Conservation (phyloP, 2,113 vertebrate species). For the Orycteropus afer region DNA sequence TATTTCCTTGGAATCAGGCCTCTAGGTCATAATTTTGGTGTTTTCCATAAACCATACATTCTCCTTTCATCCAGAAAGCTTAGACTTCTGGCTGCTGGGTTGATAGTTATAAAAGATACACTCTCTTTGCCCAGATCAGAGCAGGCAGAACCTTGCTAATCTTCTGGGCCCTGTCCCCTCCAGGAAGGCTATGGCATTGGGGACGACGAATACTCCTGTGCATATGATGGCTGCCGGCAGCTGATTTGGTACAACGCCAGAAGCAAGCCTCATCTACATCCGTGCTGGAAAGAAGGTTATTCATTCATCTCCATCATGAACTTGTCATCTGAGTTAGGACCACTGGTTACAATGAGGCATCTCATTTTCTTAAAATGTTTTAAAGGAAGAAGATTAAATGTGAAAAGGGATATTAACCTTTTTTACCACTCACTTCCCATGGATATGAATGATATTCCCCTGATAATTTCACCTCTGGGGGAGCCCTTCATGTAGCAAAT, state of each 20-base stretch:
- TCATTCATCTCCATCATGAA: background rate
- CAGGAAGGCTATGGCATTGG: slow-evolving; percentile 99
- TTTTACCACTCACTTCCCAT: background rate
- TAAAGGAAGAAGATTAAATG: background rate
- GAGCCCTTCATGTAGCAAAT: slow-evolving; percentile 41
- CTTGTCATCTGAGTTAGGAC: background rate
- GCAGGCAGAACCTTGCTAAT: slow-evolving; percentile 40
- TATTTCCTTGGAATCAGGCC: background rate
- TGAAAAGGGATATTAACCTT: background rate
- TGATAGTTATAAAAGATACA: background rate
- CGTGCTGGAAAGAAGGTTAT: slow-evolving; percentile 99
- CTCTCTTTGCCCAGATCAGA: background rate
- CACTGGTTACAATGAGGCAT: background rate
- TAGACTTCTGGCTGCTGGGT: slow-evolving; percentile 1
- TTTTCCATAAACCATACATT: slow-evolving; percentile 1
- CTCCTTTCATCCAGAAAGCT: slow-evolving; percentile 8
- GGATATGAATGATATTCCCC: background rate
- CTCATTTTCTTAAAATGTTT: slow-evolving; percentile 26
- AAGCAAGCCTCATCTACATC: slow-evolving; percentile 97
- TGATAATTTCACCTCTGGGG: slow-evolving; percentile 21
- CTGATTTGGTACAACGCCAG: slow-evolving; percentile 99
- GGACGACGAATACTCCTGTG: slow-evolving; percentile 98
- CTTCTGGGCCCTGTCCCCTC: background rate
- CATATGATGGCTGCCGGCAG: slow-evolving; percentile 99
- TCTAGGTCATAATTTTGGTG: background rate